A percentile compares a stretch with the other conserved stretches of the same genome.
These are phyloP conservation scores for Latheticus oryzae DNA, from an alignment of 2,888 invertebrate genomes.

Conservation along the genomic window DNA sequence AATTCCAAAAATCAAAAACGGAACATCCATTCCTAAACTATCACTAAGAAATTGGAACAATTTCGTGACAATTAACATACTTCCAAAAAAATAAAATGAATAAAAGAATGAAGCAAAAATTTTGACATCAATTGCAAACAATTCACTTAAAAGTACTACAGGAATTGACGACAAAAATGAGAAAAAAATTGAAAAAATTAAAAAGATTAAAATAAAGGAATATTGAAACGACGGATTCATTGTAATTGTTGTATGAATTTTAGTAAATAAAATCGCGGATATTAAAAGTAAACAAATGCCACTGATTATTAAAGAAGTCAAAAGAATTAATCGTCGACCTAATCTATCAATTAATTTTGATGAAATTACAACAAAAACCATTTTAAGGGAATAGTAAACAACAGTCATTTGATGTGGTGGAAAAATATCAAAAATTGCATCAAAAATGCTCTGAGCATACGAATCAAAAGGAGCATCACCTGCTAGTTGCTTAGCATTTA, in stretches of 20 bases:
- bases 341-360: slow-evolving; percentile 2
- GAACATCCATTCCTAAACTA: slow-evolving; percentile 57
- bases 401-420: slow-evolving; percentile 64
- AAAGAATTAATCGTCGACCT: background rate
- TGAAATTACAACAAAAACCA: background rate
- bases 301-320: slow-evolving; percentile 2
- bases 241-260: too few relatives aligned
- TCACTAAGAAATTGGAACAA: slow-evolving; percentile 57
- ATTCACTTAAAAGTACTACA: slow-evolving; percentile 64
- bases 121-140: slow-evolving; percentile 66
- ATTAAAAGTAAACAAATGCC: too few relatives aligned
- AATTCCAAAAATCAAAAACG: slow-evolving; percentile 60
- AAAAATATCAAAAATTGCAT: slow-evolving; percentile 62
- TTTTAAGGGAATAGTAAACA: slow-evolving; percentile 54
- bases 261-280: too few relatives aligned
- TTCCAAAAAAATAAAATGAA: slow-evolving; percentile 63
- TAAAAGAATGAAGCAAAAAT: slow-evolving; percentile 67
- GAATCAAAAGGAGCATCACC: slow-evolving; percentile 74
- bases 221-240: too few relatives aligned
- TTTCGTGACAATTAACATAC: slow-evolving; percentile 62
- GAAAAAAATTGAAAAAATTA: background rate
- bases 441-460: slow-evolving; percentile 69
- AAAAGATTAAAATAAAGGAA: background rate
- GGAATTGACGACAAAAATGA: slow-evolving; percentile 54
- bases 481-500: slow-evolving; percentile 65